These are phyloP conservation scores for Panorpa germanica DNA, from an alignment of 2,888 invertebrate species.

Conservation along the genomic window DNA sequence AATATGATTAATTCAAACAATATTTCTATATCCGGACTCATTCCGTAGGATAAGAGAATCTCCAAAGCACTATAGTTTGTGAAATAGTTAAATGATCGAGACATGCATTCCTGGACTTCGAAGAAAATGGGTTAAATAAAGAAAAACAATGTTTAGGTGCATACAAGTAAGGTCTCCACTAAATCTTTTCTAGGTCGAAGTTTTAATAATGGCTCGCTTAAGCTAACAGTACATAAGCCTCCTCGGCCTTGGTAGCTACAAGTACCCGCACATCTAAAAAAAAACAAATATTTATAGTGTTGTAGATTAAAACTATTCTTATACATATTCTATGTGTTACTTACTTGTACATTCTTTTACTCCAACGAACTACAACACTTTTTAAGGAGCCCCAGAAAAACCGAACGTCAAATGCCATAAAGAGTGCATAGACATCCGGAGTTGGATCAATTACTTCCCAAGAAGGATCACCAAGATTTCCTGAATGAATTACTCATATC, in stretches of 20 bases:
- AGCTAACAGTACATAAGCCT: slow-evolving; percentile 21
- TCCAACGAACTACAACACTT: slow-evolving; percentile 83
- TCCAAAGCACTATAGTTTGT: slow-evolving; percentile 1
- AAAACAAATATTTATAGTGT: not conserved
- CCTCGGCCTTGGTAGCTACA: slow-evolving; percentile 27
- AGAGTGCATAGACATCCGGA: slow-evolving; percentile 74
- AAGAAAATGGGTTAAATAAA: slow-evolving; percentile 2
- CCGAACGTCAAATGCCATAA: slow-evolving; percentile 63
- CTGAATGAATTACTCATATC: too few species aligned
- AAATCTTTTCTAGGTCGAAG: slow-evolving; percentile 86
- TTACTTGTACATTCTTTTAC: slow-evolving; percentile 77
- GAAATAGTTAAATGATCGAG: slow-evolving; percentile 5
- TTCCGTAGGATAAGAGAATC: slow-evolving; percentile 1
- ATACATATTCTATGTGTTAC: too few species aligned
- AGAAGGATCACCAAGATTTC: too few species aligned
- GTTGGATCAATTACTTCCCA: slow-evolving; percentile 87
- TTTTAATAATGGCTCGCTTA: slow-evolving; percentile 84
- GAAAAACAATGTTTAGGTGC: slow-evolving; percentile 9
- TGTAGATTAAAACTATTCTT: not conserved
- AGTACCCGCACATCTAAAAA: slow-evolving; percentile 37
- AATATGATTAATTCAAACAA: too few species aligned
- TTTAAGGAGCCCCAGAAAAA: slow-evolving; percentile 68
- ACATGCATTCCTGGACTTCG: not conserved
- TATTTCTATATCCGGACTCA: too few species aligned
- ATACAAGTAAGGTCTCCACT: slow-evolving; percentile 82